Conservation (phyloP, 1,140 invertebrate genomes). For the Maconellicoccus hirsutus region DNA sequence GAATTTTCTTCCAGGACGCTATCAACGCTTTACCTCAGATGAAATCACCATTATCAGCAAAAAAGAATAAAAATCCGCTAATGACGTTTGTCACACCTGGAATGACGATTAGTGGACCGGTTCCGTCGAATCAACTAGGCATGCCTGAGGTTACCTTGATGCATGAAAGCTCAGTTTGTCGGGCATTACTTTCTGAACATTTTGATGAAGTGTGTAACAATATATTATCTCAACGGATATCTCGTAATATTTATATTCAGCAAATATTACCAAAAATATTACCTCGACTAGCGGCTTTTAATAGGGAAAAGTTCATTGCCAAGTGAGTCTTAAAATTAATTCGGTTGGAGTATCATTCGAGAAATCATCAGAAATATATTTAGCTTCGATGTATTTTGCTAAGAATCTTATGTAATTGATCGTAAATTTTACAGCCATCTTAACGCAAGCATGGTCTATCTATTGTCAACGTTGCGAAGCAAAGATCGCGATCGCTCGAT, state of each 20-base stretch:
- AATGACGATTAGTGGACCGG: not conserved
- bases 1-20: conserved; percentile 30
- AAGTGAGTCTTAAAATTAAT: conserved; percentile 32
- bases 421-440: conserved; percentile 59
- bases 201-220: conserved; percentile 68
- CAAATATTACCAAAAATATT: conserved; percentile 76
- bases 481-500: conserved; percentile 70
- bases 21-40: conserved; percentile 35
- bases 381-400: not conserved
- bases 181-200: conserved; percentile 67
- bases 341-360: too few species aligned
- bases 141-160: conserved; percentile 31
- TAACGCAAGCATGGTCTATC: conserved; percentile 59
- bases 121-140: not conserved
- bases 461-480: conserved; percentile 59
- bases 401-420: not conserved
- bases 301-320: conserved; percentile 64
- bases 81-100: not conserved
- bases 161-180: conserved; percentile 78
- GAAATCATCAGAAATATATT: too few species aligned
- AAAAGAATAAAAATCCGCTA: conserved; percentile 22
- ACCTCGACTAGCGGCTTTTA: conserved; percentile 88
- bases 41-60: conserved; percentile 34
- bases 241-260: conserved; percentile 70
- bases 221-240: conserved; percentile 62